A percentile compares a stretch with the other conserved stretches of the same genome.
These are phyloP conservation scores for Clarias magur DNA, from an alignment of 2,113 vertebrate genomes.

Conservation along the genomic window DNA sequence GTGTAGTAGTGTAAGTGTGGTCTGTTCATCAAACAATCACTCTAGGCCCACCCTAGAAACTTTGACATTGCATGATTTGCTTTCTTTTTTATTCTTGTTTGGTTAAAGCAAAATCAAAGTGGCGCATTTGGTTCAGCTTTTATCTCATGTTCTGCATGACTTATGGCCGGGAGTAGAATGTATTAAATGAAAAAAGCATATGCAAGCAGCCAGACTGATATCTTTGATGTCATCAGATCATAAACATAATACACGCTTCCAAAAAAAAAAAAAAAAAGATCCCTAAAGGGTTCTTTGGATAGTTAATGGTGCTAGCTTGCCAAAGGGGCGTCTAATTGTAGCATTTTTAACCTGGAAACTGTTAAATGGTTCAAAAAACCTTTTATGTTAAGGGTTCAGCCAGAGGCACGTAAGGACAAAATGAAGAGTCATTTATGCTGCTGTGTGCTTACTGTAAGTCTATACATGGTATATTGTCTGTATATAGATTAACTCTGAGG, in stretches of 20 bases:
- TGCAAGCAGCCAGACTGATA: neutral
- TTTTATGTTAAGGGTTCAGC: neutral
- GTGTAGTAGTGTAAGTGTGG: neutral
- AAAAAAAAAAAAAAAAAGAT: neutral
- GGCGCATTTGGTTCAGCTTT: neutral
- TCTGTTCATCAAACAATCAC: neutral
- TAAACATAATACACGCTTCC: neutral
- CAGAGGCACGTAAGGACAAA: neutral
- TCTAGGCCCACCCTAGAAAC: neutral
- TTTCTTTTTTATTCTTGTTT: neutral
- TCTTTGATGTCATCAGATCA: neutral
- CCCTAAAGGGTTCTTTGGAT: neutral
- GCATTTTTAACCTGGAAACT: neutral
- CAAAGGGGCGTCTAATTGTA: neutral
- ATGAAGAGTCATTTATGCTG: neutral
- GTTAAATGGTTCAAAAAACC: neutral
- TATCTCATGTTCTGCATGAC: neutral
- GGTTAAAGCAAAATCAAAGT: neutral
- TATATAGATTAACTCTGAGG: neutral
- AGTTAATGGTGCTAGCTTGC: neutral
- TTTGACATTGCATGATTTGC: neutral
- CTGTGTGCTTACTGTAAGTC: neutral
- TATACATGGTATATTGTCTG: neutral
- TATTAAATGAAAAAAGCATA: neutral
- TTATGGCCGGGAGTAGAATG: neutral